Base-by-base conservation (phyloP, 2,888 invertebrate genomes). In the Sylvicola cinctus region DNA sequence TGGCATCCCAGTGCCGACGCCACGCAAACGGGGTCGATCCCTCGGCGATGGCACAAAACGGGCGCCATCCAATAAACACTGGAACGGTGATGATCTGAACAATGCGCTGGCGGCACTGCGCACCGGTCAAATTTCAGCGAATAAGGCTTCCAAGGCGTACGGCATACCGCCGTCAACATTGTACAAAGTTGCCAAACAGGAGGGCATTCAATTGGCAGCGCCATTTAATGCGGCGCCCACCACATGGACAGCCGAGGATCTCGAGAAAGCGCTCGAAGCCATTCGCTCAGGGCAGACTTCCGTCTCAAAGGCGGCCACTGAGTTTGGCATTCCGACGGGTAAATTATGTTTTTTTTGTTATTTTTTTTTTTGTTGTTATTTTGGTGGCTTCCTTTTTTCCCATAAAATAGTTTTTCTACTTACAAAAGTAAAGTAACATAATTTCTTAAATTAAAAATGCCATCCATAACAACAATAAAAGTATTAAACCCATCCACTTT, bases 211-310 rank as follows among this genome's bases (percentile, higher is more conserved):
- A 35, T 61, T 87, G 49, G 80, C 85, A 32, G 83, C 84, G 38
- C 87, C 87, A 4, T 87, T 87, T 60, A 85, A 85, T 63, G 84
- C 85, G 33, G 83, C 84, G 41, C 85, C 85, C 25, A 84, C 84
- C 16, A 72, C 75, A 31, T 87, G 85, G 85, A 75, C 79, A 12
- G 78, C 80, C 23, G 78, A 78, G 42, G 84, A 85, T 58, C 64
- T 85, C 44, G 73, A 74, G 58, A 70, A 76, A 44, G 85, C 85
- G 40, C 65, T 87, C 36, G 79, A 77, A 50, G 58, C 81, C 42
- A 84, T 84, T 47, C 68, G 84, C 46, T 68, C 73, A 44, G 83
- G 83, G 35, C 75, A 75, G 50, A 72, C 74, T 41, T 78, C 80
- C 38, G 85, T 85, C 47, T 85, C 84, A 58, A 72, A 80, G 47